These are phyloP conservation scores for Bembecia ichneumoniformis DNA, from an alignment of 2,888 invertebrate species.

Conservation along the genomic window DNA sequence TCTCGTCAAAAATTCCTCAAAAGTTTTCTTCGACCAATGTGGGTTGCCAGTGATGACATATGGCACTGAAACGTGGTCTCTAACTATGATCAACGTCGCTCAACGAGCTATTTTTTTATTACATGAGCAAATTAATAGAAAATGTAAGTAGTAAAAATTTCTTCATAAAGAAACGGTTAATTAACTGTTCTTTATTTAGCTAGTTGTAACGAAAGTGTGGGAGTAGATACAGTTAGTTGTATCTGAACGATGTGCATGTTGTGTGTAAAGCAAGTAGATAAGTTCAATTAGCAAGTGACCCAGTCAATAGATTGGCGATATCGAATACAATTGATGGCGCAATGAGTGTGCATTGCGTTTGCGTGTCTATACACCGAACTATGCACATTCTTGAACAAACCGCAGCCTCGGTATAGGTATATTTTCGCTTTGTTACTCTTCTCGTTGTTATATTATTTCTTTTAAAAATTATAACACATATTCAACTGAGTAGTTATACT, in stretches of 20 bases:
- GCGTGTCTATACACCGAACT: conserved; percentile 4
- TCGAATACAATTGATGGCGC: conserved; percentile 37
- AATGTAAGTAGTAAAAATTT: neutral
- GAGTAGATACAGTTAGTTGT: neutral
- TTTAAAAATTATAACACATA: no score
- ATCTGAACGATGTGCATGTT: neutral
- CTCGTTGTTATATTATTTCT: no score
- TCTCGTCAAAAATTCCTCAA: no score
- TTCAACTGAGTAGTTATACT: no score
- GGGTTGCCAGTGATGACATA: no score
- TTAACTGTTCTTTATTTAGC: conserved; percentile 5
- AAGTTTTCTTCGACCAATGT: no score
- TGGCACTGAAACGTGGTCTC: no score
- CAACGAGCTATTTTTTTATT: no score
- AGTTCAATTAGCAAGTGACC: conserved; percentile 27
- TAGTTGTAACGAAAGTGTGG: conserved; percentile 3
- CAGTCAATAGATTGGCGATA: conserved; percentile 46
- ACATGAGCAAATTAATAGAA: no score
- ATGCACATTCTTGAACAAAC: neutral
- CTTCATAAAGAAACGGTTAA: conserved; percentile 1
- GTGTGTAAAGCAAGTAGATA: conserved; percentile 17
- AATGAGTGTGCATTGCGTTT: conserved; percentile 19
- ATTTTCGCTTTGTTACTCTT: no score
- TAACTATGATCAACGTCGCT: no score
- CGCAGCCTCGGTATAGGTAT: neutral